A percentile compares a stretch with the other conserved stretches of the same genome.
Conservation (phyloP, 2,888 invertebrate genomes). For the Tanypteryx hageni region DNA sequence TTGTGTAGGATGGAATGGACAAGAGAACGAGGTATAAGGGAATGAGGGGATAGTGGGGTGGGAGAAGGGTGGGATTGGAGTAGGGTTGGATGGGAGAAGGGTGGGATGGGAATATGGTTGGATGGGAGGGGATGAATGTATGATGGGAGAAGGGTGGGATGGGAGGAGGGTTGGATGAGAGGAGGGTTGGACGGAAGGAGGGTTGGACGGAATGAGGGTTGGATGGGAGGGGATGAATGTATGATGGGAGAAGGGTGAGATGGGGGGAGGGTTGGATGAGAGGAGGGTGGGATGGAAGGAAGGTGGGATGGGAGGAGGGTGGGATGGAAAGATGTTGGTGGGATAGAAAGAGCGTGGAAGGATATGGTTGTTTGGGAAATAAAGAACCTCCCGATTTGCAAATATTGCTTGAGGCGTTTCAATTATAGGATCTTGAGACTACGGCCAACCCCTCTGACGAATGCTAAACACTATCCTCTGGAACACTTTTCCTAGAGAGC, state of each 20-base stretch:
- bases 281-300: background rate
- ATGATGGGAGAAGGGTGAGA: too few species aligned
- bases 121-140: too few species aligned
- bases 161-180: background rate
- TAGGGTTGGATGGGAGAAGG: background rate
- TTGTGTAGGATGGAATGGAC: background rate
- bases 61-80: background rate
- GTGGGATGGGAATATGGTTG: background rate
- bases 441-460: background rate
- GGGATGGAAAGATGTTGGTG: background rate
- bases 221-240: background rate
- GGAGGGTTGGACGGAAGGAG: background rate
- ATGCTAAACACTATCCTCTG: background rate
- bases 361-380: background rate
- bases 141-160: too few species aligned
- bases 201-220: background rate
- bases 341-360: background rate
- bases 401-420: constrained; percentile 32
- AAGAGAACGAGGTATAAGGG: too few species aligned
- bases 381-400: background rate
- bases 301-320: background rate
- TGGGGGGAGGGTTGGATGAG: background rate
- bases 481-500: background rate
- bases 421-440: constrained; percentile 8
- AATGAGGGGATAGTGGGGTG: background rate